Conservation (phyloP, 2,888 invertebrate species). For the Lydus trimaculatus region DNA sequence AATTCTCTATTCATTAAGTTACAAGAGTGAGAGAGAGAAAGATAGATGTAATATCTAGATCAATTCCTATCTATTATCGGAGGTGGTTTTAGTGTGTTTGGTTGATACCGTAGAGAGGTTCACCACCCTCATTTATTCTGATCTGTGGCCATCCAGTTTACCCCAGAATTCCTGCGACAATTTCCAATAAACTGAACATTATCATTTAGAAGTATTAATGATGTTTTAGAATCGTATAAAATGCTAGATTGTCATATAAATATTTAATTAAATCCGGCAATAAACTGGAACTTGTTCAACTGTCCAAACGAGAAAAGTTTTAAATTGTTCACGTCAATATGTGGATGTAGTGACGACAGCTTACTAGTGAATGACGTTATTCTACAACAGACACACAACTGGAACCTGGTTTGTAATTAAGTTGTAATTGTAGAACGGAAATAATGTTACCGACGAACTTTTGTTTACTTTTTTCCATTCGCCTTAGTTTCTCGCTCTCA, state of each 20-base stretch:
- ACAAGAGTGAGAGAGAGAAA: background rate
- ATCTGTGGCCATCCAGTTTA: background rate
- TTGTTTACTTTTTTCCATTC: constrained; percentile 13
- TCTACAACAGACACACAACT: constrained; percentile 13
- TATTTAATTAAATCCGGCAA: background rate
- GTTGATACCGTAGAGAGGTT: background rate
- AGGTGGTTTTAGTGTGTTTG: background rate
- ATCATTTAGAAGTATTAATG: background rate
- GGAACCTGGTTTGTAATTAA: constrained; percentile 35
- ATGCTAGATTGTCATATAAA: background rate
- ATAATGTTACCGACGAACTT: constrained; percentile 35
- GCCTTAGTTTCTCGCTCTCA: background rate
- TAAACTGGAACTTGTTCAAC: background rate
- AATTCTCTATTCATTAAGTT: background rate
- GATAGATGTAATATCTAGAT: background rate
- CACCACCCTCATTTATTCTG: background rate
- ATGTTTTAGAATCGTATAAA: background rate
- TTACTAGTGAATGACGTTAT: background rate
- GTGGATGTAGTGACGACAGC: background rate
- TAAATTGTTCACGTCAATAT: background rate
- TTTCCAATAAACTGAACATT: background rate
- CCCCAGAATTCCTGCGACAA: background rate
- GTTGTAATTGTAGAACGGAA: constrained; percentile 36
- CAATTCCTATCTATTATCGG: background rate
- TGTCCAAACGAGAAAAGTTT: background rate